A percentile compares a stretch with the other conserved stretches of the same genome.
These are phyloP conservation scores for Ellobium chinense DNA, from an alignment of 2,888 invertebrate genomes.

Conservation along the genomic window DNA sequence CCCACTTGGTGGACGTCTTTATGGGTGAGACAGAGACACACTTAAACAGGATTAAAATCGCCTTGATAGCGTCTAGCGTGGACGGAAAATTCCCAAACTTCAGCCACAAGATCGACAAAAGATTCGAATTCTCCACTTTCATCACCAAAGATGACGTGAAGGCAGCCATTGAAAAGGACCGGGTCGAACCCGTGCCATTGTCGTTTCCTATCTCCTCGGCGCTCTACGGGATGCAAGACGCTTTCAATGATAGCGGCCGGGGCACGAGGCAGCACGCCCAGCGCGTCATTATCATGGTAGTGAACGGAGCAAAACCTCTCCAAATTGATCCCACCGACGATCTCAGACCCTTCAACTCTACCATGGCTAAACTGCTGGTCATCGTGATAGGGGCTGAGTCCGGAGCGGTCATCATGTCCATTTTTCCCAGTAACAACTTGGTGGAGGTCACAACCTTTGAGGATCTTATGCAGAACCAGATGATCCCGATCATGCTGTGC, in stretches of 20 bases:
- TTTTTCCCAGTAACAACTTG: conserved; percentile 23
- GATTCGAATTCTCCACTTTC: conserved; percentile 14
- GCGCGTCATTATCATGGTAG: conserved; percentile 21
- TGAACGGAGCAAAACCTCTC: not conserved
- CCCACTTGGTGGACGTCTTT: conserved; percentile 30
- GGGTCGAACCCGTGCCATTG: not conserved
- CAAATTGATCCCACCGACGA: conserved; percentile 27
- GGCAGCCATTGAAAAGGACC: not conserved
- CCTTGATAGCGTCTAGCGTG: not conserved
- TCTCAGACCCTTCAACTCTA: conserved; percentile 25
- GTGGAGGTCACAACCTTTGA: conserved; percentile 16
- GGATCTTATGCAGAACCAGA: conserved; percentile 31
- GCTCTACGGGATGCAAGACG: conserved; percentile 14
- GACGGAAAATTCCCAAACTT: not conserved
- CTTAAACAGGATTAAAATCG: conserved; percentile 5
- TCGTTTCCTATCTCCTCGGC: conserved; percentile 15
- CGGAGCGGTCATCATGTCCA: conserved; percentile 4
- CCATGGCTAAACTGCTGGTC: conserved; percentile 13
- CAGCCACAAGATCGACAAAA: not conserved
- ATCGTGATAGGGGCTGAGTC: conserved; percentile 14
- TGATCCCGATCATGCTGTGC: conserved; percentile 35
- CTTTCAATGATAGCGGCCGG: conserved; percentile 4
- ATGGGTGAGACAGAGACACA: not conserved
- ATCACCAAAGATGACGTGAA: not conserved
- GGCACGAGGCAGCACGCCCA: conserved; percentile 4